A percentile compares a stretch with the other conserved stretches of the same genome.
phyloP scores from a whole-genome alignment of 2,888 invertebrate species.

The Aradus depressus region DNA sequence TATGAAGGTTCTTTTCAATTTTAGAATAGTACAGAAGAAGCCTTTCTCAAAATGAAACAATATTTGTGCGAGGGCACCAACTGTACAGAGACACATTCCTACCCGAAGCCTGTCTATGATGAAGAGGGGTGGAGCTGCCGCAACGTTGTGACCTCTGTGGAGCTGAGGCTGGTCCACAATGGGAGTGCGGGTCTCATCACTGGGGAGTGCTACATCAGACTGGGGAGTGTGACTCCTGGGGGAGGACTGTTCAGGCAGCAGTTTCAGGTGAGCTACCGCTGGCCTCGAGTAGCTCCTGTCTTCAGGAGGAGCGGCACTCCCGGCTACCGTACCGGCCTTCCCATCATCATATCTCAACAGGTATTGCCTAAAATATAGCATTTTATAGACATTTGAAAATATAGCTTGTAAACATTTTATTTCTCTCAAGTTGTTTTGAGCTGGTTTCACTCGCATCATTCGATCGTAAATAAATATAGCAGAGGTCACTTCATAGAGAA shows the following conservation, averaged over 20 bases:
- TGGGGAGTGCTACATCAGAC: slow-evolving; percentile 37
- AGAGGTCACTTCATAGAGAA: no score
- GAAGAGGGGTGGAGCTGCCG: slow-evolving; percentile 32
- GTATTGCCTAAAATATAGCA: no score
- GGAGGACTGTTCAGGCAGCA: slow-evolving; percentile 29
- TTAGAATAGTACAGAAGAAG: slow-evolving; percentile 25
- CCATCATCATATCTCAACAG: slow-evolving; percentile 39
- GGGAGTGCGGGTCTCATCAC: slow-evolving; percentile 41
- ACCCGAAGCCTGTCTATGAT: slow-evolving; percentile 9
- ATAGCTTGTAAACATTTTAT: no score
- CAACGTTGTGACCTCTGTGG: slow-evolving; percentile 37
- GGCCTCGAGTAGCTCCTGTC: neutral
- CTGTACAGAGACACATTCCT: slow-evolving; percentile 14
- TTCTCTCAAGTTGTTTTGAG: no score
- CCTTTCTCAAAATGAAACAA: slow-evolving; percentile 18
- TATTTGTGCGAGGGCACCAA: slow-evolving; percentile 15
- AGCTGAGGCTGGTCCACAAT: slow-evolving; percentile 39
- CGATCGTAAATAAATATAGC: no score
- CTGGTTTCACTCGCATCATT: no score
- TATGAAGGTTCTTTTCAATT: slow-evolving; percentile 1
- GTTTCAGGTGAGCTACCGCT: slow-evolving; percentile 32
- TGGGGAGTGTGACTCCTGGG: slow-evolving; percentile 35
- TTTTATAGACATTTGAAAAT: no score
- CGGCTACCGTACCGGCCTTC: slow-evolving; percentile 57
- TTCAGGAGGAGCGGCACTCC: slow-evolving; percentile 57